Conservation (phyloP, 2,797 vertebrate genomes). For the Phoxinus dragarum region DNA sequence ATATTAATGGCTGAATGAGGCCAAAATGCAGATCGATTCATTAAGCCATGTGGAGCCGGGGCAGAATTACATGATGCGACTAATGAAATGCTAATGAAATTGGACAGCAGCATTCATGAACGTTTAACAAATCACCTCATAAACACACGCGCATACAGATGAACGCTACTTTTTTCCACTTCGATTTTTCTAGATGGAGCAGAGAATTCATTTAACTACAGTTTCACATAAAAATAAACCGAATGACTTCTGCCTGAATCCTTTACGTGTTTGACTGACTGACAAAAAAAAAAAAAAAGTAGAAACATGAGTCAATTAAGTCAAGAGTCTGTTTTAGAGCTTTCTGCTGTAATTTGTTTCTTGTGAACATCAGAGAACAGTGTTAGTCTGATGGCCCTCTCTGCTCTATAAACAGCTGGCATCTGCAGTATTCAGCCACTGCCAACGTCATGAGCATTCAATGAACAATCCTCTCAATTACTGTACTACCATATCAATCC, state of each 20-base stretch:
- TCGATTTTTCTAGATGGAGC: neutral
- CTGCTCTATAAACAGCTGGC: slow-evolving; percentile 58
- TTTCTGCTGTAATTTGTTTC: neutral
- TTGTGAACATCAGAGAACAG: slow-evolving; percentile 24
- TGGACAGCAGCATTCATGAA: slow-evolving; percentile 73
- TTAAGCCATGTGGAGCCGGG: neutral
- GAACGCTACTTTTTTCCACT: slow-evolving; percentile 3
- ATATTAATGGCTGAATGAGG: slow-evolving; percentile 1
- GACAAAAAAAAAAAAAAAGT: neutral
- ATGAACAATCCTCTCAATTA: slow-evolving; percentile 74
- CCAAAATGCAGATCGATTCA: slow-evolving; percentile 16
- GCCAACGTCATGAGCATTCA: slow-evolving; percentile 58
- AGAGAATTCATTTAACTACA: slow-evolving; percentile 12
- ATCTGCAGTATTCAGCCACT: slow-evolving; percentile 67
- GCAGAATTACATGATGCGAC: slow-evolving; percentile 67
- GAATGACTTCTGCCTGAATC: neutral
- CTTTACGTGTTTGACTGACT: neutral
- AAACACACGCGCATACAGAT: slow-evolving; percentile 62
- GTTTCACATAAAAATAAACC: neutral
- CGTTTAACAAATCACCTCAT: slow-evolving; percentile 79
- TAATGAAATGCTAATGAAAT: slow-evolving; percentile 82
- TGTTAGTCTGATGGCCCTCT: slow-evolving; percentile 57
- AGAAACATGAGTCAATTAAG: neutral
- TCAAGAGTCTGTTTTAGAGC: slow-evolving; percentile 19
- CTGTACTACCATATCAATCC: slow-evolving; percentile 71